phyloP scores from a whole-genome alignment of 1,140 invertebrate species.

The Gonatopus flavifemur region DNA sequence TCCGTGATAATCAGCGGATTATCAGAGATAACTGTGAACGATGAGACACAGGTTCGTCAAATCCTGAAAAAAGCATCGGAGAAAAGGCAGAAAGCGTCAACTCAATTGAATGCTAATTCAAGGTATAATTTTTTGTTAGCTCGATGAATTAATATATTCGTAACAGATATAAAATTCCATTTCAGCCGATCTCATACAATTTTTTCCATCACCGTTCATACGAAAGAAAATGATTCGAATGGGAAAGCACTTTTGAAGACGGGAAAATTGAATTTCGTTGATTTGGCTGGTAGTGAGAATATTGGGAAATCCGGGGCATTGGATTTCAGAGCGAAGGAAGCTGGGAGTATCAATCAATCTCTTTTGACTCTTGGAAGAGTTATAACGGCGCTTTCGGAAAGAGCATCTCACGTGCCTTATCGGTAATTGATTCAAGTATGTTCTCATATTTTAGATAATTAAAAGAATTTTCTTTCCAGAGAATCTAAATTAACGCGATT shows the following conservation, averaged over 20 bases:
- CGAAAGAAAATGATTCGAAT: constrained; percentile 85
- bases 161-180: too few species aligned
- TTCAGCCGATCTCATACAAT: constrained; percentile 92
- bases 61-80: constrained; percentile 83
- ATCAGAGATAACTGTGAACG: constrained; percentile 88
- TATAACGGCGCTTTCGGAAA: constrained; percentile 93
- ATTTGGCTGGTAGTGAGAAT: constrained; percentile 96
- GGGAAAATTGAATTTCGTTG: constrained; percentile 95
- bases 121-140: too few species aligned
- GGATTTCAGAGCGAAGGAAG: constrained; percentile 88
- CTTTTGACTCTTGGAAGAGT: constrained; percentile 92
- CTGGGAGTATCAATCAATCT: constrained; percentile 95
- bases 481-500: constrained; percentile 92
- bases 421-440: too few species aligned
- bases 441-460: not conserved
- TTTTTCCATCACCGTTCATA: constrained; percentile 93
- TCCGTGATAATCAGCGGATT: constrained; percentile 91
- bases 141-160: too few species aligned
- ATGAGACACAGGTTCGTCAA: constrained; percentile 88
- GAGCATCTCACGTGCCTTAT: constrained; percentile 91
- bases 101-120: constrained; percentile 92
- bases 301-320: constrained; percentile 91
- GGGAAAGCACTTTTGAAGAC: constrained; percentile 92
- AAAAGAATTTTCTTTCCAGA: constrained; percentile 59
- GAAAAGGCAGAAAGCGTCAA: constrained; percentile 87